Percentiles rank a stretch among this genome's conserved stretches.
Evolutionary conservation across 2,113 vertebrate species (phyloP).

Genomic region (Rhinoderma darwinii): DNA sequence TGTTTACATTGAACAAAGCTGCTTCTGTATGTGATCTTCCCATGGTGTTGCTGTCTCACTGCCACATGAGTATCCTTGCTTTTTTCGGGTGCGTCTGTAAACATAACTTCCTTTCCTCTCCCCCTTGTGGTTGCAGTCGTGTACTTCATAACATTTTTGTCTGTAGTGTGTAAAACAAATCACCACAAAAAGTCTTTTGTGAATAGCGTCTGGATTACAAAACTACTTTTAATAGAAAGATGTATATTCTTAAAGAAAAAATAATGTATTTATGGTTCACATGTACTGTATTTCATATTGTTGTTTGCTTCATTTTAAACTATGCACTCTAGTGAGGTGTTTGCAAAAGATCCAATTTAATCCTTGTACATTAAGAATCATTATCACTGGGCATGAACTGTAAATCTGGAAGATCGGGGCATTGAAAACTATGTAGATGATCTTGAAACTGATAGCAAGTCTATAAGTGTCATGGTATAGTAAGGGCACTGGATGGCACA

Average conservation of each 20-base stretch:
- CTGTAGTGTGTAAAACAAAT: slow-evolving; percentile 73
- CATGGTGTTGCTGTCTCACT: slow-evolving; percentile 82
- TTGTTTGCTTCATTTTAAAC: slow-evolving; percentile 96
- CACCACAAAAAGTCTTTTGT: slow-evolving; percentile 75
- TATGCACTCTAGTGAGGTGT: slow-evolving; percentile 95
- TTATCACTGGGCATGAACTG: slow-evolving; percentile 9
- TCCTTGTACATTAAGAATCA: slow-evolving; percentile 42
- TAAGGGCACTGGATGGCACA: background rate
- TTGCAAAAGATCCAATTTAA: slow-evolving; percentile 76
- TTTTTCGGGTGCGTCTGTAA: slow-evolving; percentile 76
- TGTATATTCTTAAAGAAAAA: slow-evolving; percentile 75
- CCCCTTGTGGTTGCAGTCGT: slow-evolving; percentile 76
- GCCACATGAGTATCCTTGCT: slow-evolving; percentile 76
- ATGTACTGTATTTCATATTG: slow-evolving; percentile 84
- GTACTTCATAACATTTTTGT: slow-evolving; percentile 78
- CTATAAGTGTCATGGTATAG: background rate
- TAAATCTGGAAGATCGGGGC: slow-evolving; percentile 1
- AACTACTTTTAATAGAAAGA: slow-evolving; percentile 82
- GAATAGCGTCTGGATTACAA: slow-evolving; percentile 85
- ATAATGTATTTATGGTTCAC: slow-evolving; percentile 83
- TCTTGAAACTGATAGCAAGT: background rate
- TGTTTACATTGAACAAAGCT: slow-evolving; percentile 92
- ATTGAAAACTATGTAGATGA: background rate
- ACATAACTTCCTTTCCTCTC: slow-evolving; percentile 64
- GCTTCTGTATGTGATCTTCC: slow-evolving; percentile 90